Base-by-base conservation (phyloP, 1,140 invertebrate species). In the Leptopilina clavipes region DNA sequence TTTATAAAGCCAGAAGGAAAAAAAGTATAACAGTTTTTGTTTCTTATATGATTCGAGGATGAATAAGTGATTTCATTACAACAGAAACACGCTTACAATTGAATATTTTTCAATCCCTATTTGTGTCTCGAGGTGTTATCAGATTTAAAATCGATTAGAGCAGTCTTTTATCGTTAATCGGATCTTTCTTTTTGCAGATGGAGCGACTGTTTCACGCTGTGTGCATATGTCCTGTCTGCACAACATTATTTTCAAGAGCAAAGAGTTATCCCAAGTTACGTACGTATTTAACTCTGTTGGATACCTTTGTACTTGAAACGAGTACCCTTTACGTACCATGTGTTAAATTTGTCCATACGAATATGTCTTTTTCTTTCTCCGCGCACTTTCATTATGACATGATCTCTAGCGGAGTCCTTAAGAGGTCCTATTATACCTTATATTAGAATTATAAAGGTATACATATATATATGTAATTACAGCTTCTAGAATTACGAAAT, bases 281-380 rank as follows among this genome's bases (percentile, higher is more conserved):
- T 70, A 88, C 78, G 86, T 88, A 90, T 90, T 91, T 90, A 91
- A 90, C 90, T 86, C 90, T 86, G 89, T 87, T 89, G 90, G 90
- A 91, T 89, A 88, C 88, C 86, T 89, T 91, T 91, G 89, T 89
- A 84, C 78, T 78, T 71, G 71, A 81, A 82, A 79, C 74, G 45
- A 85, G 84, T 86, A 89, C 89, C 85, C 88, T 86, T 85, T 87
- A 77, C 80, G 82, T 75, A 85, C 89, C 89, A 90, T 90, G 89
- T 90, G 89, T 87, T 85, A 80, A 77, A 79, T 79, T 79, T 79
- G 75, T 77, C 80, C 76, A 83, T 31, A 2, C 17, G 77, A 72
- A 40, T 72, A 71, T 81, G 81, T 77, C 74, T 75, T 65, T 81
- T 74, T 79, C 70, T 77, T 78, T 75, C 70, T 72, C 31, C 59